Evolutionary conservation across 2,113 vertebrate species (phyloP), one percentile per base, ranked within the genome.

Genomic region (Aegypius monachus): DNA sequence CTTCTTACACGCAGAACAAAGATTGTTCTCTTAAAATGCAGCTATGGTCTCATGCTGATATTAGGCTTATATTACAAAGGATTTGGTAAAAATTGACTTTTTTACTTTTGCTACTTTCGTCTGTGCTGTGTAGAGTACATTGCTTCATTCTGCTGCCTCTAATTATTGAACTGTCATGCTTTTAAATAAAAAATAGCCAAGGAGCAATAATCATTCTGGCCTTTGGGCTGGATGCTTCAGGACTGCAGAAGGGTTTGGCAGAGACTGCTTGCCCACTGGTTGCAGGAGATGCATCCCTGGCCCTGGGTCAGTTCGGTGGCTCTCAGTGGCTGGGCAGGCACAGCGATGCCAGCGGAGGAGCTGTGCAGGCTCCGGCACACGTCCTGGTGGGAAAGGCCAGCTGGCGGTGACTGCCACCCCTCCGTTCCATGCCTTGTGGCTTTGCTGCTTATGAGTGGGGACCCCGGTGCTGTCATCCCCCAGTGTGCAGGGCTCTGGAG

Each of bases 341-440:
- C 21, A 7, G 70, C 2, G 4, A 58, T 13, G 48, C 36, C 13
- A 13, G 72, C 43, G 0, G 11, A 52, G 72, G 34, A 27, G 45
- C 65, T 22, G 26, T 7, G 3, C 0, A 7, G 27, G 55, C 61
- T 79, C 36, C 13, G 4, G 58, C 68, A 71, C 74, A 1, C 0
- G 0, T 40, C 45, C 71, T 7, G 13, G 15, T 38, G 70, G 62
- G 43, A 52, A 13, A 6, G 29, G 47, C 18, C 0, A 0, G 26
- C 65, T n/a, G 17, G 68, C 2, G 2, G 68, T 1, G 3, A 6
- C 26, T 6, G 9, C n/a, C 47, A 13, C 56, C 23, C 18, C 53
- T 6, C 36, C 2, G 1, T 53, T 14, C 47, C 3, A 5, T 6
- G 0, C 40, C 47, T 25, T 7, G 34, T 1, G 7, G 32, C 4